Evolutionary conservation across 1,140 invertebrate genomes (phyloP).

Genomic region (Halotydeus destructor): DNA sequence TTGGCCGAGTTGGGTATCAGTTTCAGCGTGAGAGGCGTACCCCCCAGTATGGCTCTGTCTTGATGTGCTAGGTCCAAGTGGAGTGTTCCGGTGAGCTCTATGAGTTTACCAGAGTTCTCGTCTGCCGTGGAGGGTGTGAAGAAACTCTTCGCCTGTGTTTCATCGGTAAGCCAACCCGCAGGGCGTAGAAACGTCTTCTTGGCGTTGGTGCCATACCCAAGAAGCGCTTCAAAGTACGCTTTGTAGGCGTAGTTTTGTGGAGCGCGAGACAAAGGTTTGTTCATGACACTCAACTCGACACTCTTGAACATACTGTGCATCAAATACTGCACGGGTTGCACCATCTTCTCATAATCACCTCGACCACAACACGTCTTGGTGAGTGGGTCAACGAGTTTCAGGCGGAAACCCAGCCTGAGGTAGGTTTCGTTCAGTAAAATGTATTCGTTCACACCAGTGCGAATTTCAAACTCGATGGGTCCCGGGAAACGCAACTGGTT

Average conservation of each 20-base stretch:
- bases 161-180: not conserved
- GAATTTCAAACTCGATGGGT: not conserved
- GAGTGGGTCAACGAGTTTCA: not conserved
- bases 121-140: not conserved
- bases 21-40: not conserved
- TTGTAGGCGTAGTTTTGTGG: conserved; percentile 10
- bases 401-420: not conserved
- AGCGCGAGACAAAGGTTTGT: conserved; percentile 4
- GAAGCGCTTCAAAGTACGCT: not conserved
- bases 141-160: too few species aligned
- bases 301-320: not conserved
- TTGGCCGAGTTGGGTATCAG: not conserved
- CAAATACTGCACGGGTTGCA: not conserved
- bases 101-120: not conserved
- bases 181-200: not conserved
- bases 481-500: not conserved
- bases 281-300: not conserved
- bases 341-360: not conserved
- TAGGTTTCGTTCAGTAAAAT: not conserved
- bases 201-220: not conserved
- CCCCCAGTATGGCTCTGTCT: not conserved
- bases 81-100: not conserved
- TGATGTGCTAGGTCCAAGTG: not conserved
- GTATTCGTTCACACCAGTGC: not conserved
- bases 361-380: too few species aligned